Percentiles rank a stretch among this genome's conserved stretches.
Conservation (phyloP, 1,140 invertebrate species). For the Lasioglossum albipes region DNA sequence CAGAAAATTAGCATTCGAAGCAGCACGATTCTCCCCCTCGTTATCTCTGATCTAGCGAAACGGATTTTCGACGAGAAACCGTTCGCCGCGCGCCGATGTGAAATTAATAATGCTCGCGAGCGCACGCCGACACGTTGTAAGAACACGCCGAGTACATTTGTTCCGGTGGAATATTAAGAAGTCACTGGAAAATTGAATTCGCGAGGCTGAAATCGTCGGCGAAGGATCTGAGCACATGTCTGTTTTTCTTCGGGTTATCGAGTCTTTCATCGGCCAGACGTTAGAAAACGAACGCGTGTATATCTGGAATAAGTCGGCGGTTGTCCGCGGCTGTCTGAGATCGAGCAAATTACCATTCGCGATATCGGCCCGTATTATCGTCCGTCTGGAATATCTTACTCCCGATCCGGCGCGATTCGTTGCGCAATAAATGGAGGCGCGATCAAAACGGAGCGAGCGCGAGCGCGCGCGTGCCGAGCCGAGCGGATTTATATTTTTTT, state of each 20-base stretch:
- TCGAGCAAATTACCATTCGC: constrained; percentile 28
- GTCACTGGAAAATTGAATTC: constrained; percentile 21
- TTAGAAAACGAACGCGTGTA: constrained; percentile 5
- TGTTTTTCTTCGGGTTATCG: constrained; percentile 15
- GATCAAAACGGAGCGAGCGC: constrained; percentile 2
- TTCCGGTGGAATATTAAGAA: constrained; percentile 27
- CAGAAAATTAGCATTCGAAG: constrained; percentile 32
- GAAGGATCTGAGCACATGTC: background rate
- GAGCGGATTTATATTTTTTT: constrained; percentile 38
- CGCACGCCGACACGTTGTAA: background rate
- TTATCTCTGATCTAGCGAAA: constrained; percentile 18
- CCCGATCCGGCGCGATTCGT: constrained; percentile 1
- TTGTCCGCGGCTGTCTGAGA: background rate
- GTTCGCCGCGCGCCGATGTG: background rate
- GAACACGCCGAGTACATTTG: constrained; percentile 12
- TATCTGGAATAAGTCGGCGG: background rate
- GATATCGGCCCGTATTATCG: constrained; percentile 31
- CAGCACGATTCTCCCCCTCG: constrained; percentile 19
- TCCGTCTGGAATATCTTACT: constrained; percentile 37
- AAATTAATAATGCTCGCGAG: constrained; percentile 20
- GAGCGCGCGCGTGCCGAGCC: too few species aligned
- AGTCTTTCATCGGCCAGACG: constrained; percentile 5
- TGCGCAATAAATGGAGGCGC: constrained; percentile 3
- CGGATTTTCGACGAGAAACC: background rate
- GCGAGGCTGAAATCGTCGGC: background rate